These are phyloP conservation scores for Drosophila fulvimacula DNA, from an alignment of 2,888 invertebrate genomes.

Conservation along the genomic window DNA sequence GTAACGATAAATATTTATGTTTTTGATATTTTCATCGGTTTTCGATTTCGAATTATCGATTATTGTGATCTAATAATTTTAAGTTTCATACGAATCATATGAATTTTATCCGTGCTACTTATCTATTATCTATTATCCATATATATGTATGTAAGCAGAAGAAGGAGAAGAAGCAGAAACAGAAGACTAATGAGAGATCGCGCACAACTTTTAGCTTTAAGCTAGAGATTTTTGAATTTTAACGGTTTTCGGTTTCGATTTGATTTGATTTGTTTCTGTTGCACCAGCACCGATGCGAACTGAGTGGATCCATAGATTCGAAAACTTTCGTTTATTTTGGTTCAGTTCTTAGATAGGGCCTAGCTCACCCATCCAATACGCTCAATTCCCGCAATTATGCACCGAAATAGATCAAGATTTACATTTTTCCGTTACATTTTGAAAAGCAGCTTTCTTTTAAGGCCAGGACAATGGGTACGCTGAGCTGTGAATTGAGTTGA, in stretches of 20 bases:
- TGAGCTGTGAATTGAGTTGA: slow-evolving; percentile 31
- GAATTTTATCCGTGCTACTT: slow-evolving; percentile 27
- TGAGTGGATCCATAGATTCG: not conserved
- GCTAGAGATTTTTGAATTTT: slow-evolving; percentile 59
- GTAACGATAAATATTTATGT: slow-evolving; percentile 30
- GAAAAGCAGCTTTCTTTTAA: not conserved
- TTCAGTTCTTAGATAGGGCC: not conserved
- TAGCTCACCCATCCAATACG: not conserved
- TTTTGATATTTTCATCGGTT: slow-evolving; percentile 52
- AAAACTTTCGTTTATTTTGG: not conserved
- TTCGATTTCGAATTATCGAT: slow-evolving; percentile 55
- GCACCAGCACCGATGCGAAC: slow-evolving; percentile 33
- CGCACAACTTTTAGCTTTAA: slow-evolving; percentile 28
- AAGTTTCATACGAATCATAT: slow-evolving; percentile 41
- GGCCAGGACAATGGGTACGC: slow-evolving; percentile 6
- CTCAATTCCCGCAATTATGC: slow-evolving; percentile 27
- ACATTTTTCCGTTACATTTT: not conserved
- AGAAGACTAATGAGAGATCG: not conserved
- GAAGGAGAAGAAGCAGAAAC: not conserved
- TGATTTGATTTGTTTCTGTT: slow-evolving; percentile 61
- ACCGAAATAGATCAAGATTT: slow-evolving; percentile 27
- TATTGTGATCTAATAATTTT: slow-evolving; percentile 63
- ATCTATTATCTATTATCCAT: slow-evolving; percentile 42
- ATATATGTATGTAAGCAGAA: slow-evolving; percentile 23
- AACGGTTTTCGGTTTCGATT: slow-evolving; percentile 54